phyloP scores from a whole-genome alignment of 2,888 invertebrate genomes.

The Tryphoninae sp. region DNA sequence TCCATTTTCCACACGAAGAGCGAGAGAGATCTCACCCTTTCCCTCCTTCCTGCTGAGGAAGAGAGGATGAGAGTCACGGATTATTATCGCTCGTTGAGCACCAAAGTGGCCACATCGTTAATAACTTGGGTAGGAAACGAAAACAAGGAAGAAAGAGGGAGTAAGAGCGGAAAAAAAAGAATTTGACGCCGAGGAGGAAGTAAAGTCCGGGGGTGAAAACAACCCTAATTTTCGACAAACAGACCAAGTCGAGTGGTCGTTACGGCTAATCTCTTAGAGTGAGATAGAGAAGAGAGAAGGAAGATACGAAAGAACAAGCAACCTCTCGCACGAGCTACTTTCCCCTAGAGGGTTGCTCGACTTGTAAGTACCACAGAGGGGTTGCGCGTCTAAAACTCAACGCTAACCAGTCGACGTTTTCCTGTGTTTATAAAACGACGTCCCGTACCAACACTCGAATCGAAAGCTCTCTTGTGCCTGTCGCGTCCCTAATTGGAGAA shows the following conservation, averaged over 20 bases:
- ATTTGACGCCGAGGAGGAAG: not conserved
- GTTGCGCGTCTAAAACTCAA: not conserved
- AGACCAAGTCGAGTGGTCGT: slow-evolving; percentile 40
- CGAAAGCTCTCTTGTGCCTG: slow-evolving; percentile 18
- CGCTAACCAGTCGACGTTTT: slow-evolving; percentile 8
- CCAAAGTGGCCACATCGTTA: slow-evolving; percentile 15
- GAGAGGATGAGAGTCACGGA: slow-evolving; percentile 4
- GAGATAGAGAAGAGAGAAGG: not conserved
- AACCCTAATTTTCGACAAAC: slow-evolving; percentile 44
- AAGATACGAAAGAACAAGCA: not conserved
- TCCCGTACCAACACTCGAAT: slow-evolving; percentile 10
- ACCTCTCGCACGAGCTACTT: slow-evolving; percentile 34
- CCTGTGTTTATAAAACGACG: slow-evolving; percentile 46
- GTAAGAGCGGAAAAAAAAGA: not conserved
- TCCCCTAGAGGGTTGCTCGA: slow-evolving; percentile 29
- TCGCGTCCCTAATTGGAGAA: slow-evolving; percentile 52
- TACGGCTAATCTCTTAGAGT: slow-evolving; percentile 42
- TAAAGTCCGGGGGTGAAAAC: slow-evolving; percentile 7
- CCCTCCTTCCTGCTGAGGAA: not conserved
- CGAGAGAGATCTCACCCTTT: slow-evolving; percentile 23
- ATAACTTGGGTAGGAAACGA: slow-evolving; percentile 1
- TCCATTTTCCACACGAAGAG: slow-evolving; percentile 23
- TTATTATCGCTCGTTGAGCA: slow-evolving; percentile 45
- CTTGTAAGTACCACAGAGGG: slow-evolving; percentile 41
- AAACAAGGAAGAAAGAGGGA: slow-evolving; percentile 1